A percentile compares a stretch with the other conserved stretches of the same genome.
Conservation (phyloP, 2,113 vertebrate species). For the Narcine bancroftii region DNA sequence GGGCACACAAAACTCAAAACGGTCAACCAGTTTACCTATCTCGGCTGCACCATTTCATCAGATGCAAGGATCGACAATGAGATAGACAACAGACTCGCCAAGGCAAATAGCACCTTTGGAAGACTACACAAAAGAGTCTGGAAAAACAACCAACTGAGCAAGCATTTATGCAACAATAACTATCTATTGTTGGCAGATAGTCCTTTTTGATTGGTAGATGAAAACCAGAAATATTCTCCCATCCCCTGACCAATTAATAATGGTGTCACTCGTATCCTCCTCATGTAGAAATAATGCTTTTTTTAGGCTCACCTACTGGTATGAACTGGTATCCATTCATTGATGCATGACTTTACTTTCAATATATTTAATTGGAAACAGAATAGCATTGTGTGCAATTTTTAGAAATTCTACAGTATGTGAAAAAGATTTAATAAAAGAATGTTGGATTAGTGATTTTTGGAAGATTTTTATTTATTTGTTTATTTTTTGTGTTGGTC, state of each 20-base stretch:
- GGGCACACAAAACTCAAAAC: too few relatives aligned
- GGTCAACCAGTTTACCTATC: too few relatives aligned
- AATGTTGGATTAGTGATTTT: not conserved
- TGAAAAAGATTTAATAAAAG: conserved; percentile 1
- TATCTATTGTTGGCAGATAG: not conserved
- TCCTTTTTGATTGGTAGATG: not conserved
- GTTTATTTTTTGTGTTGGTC: not conserved
- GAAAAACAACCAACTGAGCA: too few relatives aligned
- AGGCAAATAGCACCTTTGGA: too few relatives aligned
- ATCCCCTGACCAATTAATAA: not conserved
- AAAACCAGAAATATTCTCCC: not conserved
- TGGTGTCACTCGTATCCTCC: not conserved
- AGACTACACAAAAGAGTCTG: too few relatives aligned
- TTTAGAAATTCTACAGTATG: not conserved
- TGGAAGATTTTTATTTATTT: not conserved
- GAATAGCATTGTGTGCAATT: not conserved
- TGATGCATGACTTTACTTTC: not conserved
- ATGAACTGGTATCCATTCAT: not conserved
- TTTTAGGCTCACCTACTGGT: not conserved
- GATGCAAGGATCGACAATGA: too few relatives aligned
- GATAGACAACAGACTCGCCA: too few relatives aligned
- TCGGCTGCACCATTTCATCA: too few relatives aligned
- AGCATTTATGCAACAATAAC: not conserved
- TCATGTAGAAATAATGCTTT: not conserved
- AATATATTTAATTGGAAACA: conserved; percentile 11